phyloP scores from a whole-genome alignment of 2,888 invertebrate genomes.

The Xanthorhoe designata region DNA sequence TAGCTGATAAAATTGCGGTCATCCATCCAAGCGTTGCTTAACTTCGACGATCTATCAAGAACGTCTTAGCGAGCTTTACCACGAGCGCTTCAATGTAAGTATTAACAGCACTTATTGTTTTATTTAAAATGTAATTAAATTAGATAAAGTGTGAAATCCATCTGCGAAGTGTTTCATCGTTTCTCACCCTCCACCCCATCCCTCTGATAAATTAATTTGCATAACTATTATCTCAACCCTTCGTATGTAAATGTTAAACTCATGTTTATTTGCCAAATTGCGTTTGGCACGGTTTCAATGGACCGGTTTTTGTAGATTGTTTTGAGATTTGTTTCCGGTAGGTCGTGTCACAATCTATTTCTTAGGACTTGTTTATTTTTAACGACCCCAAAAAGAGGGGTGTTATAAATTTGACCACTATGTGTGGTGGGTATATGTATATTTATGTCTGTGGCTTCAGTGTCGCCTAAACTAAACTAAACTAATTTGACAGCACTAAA shows the following conservation, averaged over 20 bases:
- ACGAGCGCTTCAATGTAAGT: too few relatives aligned
- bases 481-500: too few relatives aligned
- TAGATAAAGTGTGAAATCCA: constrained; percentile 44
- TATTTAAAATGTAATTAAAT: constrained; percentile 33
- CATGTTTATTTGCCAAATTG: constrained; percentile 76
- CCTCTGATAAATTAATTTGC: constrained; percentile 68
- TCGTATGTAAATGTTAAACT: constrained; percentile 61
- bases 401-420: too few relatives aligned
- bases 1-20: too few relatives aligned
- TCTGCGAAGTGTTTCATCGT: constrained; percentile 29
- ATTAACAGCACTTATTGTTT: not conserved
- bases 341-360: not conserved
- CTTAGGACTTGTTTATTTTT: not conserved
- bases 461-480: too few relatives aligned
- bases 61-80: too few relatives aligned
- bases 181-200: constrained; percentile 35
- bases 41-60: too few relatives aligned
- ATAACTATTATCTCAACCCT: constrained; percentile 70
- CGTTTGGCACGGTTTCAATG: constrained; percentile 59
- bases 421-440: too few relatives aligned
- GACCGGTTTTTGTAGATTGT: constrained; percentile 28
- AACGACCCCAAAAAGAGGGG: too few relatives aligned
- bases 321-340: constrained; percentile 8
- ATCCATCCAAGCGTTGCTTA: too few relatives aligned
- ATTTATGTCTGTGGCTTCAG: too few relatives aligned